Percentiles rank a stretch among this genome's conserved stretches.
These are phyloP conservation scores for Etheostoma spectabile DNA, from an alignment of 2,113 vertebrate species.

Conservation along the genomic window DNA sequence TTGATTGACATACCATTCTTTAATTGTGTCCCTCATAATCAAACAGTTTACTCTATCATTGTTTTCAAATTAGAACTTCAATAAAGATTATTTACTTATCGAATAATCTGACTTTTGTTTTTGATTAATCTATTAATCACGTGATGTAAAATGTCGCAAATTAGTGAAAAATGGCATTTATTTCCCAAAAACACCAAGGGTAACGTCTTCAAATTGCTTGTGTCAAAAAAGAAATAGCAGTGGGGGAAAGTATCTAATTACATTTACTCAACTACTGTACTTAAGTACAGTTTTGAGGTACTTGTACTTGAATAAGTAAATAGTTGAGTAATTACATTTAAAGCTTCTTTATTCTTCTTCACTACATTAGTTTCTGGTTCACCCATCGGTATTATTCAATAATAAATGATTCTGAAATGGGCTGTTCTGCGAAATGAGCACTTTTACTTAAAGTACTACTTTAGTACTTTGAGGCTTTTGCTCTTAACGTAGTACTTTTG, in stretches of 20 bases:
- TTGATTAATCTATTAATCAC: background rate
- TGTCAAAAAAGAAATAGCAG: too few relatives aligned
- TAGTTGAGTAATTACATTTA: background rate
- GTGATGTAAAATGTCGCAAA: background rate
- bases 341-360: background rate
- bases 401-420: background rate
- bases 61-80: background rate
- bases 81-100: background rate
- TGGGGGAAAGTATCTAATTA: too few relatives aligned
- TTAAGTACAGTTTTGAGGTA: background rate
- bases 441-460: background rate
- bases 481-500: too few relatives aligned
- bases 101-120: background rate
- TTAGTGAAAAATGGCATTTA: background rate
- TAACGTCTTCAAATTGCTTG: background rate
- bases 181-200: background rate
- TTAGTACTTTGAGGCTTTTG: background rate
- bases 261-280: background rate
- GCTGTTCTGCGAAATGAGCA: background rate
- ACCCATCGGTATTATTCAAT: background rate
- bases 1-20: background rate
- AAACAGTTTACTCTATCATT: background rate
- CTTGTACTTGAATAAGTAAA: background rate
- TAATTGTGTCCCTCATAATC: background rate
- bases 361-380: too few relatives aligned